Conservation (phyloP, 2,888 invertebrate genomes). For the Eretmocerus hayati region DNA sequence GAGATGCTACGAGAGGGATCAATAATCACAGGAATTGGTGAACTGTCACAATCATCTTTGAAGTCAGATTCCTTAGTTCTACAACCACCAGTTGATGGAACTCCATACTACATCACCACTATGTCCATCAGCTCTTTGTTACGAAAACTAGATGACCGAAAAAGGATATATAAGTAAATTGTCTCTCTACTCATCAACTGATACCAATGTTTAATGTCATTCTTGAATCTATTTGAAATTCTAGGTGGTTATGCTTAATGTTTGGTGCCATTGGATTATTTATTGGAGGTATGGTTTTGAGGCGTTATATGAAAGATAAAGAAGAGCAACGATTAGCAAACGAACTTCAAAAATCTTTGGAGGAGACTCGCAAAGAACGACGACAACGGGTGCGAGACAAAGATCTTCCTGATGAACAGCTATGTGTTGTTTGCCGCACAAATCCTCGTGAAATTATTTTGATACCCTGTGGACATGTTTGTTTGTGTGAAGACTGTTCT, state of each 20-base stretch:
- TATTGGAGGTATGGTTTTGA: slow-evolving; percentile 48
- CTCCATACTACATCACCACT: slow-evolving; percentile 72
- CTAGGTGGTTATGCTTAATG: slow-evolving; percentile 50
- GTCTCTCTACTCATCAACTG: not conserved
- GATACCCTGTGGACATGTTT: slow-evolving; percentile 85
- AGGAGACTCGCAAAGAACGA: slow-evolving; percentile 59
- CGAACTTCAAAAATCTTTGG: slow-evolving; percentile 50
- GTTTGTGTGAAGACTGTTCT: slow-evolving; percentile 78
- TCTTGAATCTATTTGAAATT: slow-evolving; percentile 1
- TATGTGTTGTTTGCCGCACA: slow-evolving; percentile 78
- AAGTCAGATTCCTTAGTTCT: slow-evolving; percentile 60
- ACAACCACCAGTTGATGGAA: slow-evolving; percentile 64
- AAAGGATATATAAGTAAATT: slow-evolving; percentile 60
- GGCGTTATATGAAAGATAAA: slow-evolving; percentile 49
- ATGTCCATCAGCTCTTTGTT: slow-evolving; percentile 69
- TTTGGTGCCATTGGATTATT: slow-evolving; percentile 54
- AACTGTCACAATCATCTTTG: slow-evolving; percentile 55
- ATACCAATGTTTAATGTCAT: not conserved
- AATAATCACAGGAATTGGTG: slow-evolving; percentile 71
- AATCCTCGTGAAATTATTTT: slow-evolving; percentile 83
- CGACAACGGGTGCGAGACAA: slow-evolving; percentile 59
- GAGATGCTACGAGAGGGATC: slow-evolving; percentile 78
- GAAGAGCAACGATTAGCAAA: slow-evolving; percentile 55
- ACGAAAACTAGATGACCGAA: slow-evolving; percentile 65
- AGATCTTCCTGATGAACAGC: slow-evolving; percentile 57